Conservation (phyloP, 2,797 vertebrate species). For the Tragopan temminckii region DNA sequence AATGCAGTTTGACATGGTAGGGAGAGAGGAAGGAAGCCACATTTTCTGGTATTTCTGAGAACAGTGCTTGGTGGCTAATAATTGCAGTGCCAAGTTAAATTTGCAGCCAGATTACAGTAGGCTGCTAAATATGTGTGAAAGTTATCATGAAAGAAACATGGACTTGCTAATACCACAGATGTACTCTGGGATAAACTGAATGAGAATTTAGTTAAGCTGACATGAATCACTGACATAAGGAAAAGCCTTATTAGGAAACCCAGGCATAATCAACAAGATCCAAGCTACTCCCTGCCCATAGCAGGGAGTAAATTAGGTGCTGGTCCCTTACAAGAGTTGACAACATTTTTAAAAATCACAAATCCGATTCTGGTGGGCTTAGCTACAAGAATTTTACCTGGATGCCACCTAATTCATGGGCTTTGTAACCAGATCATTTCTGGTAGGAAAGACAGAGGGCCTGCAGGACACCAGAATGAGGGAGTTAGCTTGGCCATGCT, state of each 20-base stretch:
- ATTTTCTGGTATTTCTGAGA: not conserved
- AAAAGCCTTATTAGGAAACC: not conserved
- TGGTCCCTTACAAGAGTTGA: not conserved
- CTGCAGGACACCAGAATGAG: not conserved
- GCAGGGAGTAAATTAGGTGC: not conserved
- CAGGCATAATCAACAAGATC: not conserved
- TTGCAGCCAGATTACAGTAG: slow-evolving; percentile 37
- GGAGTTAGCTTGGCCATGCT: not conserved
- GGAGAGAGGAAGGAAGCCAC: not conserved
- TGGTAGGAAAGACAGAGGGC: not conserved
- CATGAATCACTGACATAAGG: not conserved
- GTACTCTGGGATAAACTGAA: not conserved
- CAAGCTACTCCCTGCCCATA: not conserved
- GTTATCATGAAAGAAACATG: slow-evolving; percentile 44
- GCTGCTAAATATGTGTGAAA: slow-evolving; percentile 53
- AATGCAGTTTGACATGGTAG: not conserved
- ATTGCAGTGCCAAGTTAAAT: not conserved
- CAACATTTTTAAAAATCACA: not conserved
- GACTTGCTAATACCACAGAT: not conserved
- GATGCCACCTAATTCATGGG: not conserved
- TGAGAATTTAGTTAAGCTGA: not conserved
- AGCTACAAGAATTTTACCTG: not conserved
- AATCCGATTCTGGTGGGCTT: not conserved
- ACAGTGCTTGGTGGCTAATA: not conserved
- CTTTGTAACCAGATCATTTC: not conserved